phyloP scores from a whole-genome alignment of 2,888 invertebrate species.

The Cheilosia pagana region DNA sequence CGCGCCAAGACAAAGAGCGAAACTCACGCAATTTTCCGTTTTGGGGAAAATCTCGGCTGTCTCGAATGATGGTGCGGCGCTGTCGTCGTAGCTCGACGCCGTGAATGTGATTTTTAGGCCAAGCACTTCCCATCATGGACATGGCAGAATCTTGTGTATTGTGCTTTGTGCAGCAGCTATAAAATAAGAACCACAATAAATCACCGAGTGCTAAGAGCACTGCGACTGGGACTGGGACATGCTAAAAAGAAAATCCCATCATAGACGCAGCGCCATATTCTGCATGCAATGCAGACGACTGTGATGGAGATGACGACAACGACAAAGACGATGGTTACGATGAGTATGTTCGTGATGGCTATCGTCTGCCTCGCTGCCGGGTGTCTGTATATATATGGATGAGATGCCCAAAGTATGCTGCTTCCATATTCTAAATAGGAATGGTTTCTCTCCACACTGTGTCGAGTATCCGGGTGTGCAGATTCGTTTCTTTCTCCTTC shows the following conservation, averaged over 20 bases:
- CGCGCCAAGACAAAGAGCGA: conserved; percentile 42
- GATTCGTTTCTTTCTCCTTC: conserved; percentile 19
- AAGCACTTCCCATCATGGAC: conserved; percentile 49
- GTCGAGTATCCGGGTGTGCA: conserved; percentile 61
- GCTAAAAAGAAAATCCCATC: conserved; percentile 46
- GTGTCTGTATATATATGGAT: conserved; percentile 28
- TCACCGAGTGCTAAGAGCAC: conserved; percentile 44
- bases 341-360: conserved; percentile 50
- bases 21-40: conserved; percentile 62
- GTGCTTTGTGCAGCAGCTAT: conserved; percentile 56
- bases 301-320: conserved; percentile 66
- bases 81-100: conserved; percentile 26
- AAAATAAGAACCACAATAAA: conserved; percentile 69
- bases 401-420: conserved; percentile 50
- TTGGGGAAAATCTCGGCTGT: conserved; percentile 44
- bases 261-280: conserved; percentile 36
- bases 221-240: conserved; percentile 30
- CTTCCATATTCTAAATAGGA: conserved; percentile 5
- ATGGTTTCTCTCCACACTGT: conserved; percentile 38
- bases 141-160: conserved; percentile 11
- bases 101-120: conserved; percentile 72
- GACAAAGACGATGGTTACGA: conserved; percentile 43
- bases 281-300: conserved; percentile 54
- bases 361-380: conserved; percentile 67
- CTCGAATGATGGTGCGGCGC: conserved; percentile 23